Conservation (phyloP, 2,113 vertebrate genomes). For the Urocitellus parryii region DNA sequence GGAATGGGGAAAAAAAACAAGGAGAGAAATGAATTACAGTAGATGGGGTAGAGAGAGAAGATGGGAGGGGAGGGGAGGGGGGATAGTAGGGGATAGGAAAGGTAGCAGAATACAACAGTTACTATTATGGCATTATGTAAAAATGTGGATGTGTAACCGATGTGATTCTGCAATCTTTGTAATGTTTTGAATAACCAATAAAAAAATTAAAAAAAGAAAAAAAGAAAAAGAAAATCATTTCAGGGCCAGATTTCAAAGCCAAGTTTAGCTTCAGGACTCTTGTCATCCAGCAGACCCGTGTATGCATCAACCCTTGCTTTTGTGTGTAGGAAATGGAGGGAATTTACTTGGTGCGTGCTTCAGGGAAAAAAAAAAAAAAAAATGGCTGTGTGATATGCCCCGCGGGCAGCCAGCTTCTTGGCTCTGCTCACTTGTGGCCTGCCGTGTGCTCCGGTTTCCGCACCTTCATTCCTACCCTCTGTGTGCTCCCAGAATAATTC, state of each 20-base stretch:
- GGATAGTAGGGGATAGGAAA: no score
- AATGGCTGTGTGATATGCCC: neutral
- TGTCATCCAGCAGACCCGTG: neutral
- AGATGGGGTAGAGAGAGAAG: no score
- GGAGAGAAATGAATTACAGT: no score
- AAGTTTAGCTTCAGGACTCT: conserved; percentile 4
- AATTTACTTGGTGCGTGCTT: neutral
- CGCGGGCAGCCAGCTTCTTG: neutral
- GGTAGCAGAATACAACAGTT: no score
- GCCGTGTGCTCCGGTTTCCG: neutral
- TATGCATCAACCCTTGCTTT: neutral
- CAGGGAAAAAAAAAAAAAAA: no score
- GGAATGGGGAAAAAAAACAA: no score
- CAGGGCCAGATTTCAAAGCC: neutral
- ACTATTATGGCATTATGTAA: no score
- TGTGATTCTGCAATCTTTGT: no score
- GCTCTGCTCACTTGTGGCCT: neutral
- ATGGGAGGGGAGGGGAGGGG: no score
- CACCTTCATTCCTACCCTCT: neutral
- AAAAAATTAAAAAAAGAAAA: no score
- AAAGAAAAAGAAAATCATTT: neutral
- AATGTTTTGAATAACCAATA: no score
- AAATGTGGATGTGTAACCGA: no score
- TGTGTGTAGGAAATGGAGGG: neutral
- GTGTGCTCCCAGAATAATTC: neutral